phyloP scores from a whole-genome alignment of 2,113 vertebrate genomes.

The Catharus bicknelli region DNA sequence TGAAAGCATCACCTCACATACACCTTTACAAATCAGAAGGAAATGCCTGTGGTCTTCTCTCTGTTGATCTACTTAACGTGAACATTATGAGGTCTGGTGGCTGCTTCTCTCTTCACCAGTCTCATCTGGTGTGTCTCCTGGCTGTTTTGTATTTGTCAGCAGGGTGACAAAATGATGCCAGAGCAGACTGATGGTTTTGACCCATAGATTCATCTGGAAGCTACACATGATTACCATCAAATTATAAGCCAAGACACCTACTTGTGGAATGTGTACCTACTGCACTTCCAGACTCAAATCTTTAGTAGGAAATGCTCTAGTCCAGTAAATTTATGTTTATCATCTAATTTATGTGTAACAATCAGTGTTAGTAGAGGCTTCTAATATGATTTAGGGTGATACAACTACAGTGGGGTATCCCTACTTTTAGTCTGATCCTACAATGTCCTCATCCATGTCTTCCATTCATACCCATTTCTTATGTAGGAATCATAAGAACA shows the following conservation, averaged over 20 bases:
- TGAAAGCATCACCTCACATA: not conserved
- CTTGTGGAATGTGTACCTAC: not conserved
- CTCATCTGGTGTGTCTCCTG: not conserved
- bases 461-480: not conserved
- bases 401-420: not conserved
- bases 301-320: not conserved
- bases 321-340: not conserved
- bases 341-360: not conserved
- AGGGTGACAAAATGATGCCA: not conserved
- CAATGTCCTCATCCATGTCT: not conserved
- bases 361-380: not conserved
- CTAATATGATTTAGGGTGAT: not conserved
- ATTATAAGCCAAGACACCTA: not conserved
- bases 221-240: too few species aligned
- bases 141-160: not conserved
- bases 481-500: not conserved
- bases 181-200: not conserved
- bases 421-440: not conserved
- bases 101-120: not conserved
- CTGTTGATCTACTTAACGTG: not conserved
- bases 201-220: not conserved
- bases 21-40: not conserved
- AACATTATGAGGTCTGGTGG: not conserved
- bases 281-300: not conserved
- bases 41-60: not conserved